phyloP scores from a whole-genome alignment of 2,797 vertebrate genomes.

The Crypturellus tataupa region DNA sequence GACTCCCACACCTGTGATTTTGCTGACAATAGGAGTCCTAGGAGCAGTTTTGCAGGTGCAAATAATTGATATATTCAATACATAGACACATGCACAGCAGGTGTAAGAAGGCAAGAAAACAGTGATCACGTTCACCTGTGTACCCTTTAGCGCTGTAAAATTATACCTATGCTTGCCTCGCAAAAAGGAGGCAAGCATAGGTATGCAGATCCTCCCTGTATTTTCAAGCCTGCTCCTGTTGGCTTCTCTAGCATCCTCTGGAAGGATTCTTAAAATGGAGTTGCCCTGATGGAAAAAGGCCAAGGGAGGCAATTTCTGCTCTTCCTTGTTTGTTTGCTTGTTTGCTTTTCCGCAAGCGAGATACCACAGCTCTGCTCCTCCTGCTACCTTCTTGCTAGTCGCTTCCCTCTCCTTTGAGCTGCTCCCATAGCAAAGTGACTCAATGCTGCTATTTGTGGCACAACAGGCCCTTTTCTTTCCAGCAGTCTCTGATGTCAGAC shows the following conservation, averaged over 20 bases:
- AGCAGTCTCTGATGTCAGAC: constrained; percentile 66
- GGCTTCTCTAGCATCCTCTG: not conserved
- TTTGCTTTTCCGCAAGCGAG: fast-evolving
- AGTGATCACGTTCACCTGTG: not conserved
- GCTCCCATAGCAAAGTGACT: constrained; percentile 66
- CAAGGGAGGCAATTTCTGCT: not conserved
- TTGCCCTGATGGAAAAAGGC: not conserved
- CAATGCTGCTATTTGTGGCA: constrained; percentile 69
- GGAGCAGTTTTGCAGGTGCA: not conserved
- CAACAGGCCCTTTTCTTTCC: constrained; percentile 40
- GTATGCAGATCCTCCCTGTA: not conserved
- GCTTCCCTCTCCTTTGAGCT: constrained; percentile 39
- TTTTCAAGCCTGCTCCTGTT: not conserved
- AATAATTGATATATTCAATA: not conserved
- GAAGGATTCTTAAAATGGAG: not conserved
- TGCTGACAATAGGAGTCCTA: not conserved
- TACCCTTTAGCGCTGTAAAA: not conserved
- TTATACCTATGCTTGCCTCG: not conserved
- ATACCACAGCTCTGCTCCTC: not conserved
- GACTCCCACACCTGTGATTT: not conserved
- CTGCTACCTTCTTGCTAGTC: not conserved
- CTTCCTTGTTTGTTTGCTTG: not conserved
- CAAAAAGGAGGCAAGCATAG: not conserved
- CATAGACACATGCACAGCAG: not conserved
- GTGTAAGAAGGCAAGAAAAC: not conserved